Evolutionary conservation across 2,888 invertebrate genomes (phyloP), one percentile per base, ranked within the genome.

Genomic region (Tetragonula carbonaria): DNA sequence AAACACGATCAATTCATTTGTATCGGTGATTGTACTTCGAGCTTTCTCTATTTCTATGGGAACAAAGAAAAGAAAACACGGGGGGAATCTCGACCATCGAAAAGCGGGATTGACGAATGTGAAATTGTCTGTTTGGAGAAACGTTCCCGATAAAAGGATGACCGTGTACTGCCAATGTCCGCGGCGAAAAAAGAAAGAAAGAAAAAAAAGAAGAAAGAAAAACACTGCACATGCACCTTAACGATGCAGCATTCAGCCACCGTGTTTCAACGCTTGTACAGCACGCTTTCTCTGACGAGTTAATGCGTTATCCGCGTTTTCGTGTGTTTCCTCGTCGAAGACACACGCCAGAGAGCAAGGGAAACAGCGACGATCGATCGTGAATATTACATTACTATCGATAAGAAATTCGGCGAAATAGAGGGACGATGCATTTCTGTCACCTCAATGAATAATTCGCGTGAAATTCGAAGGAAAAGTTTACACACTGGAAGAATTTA

Each of bases 241-340:
- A 82, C 80, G 79, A 82, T 51, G n/a, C 80, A 50, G 78, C 45
- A 76, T 85, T 87, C 73, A 66, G 70, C 38, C 66, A n/a, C 14
- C 45, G 71, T 4, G 23, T 79, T 82, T 78, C 83, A 84, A 51
- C 82, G 45, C 8, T 70, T 59, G 21, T 62, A 76, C 77, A 65
- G 85, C 80, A 81, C 86, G 88, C 88, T 88, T 87, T 88, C 88
- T 82, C 86, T 70, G 74, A 57, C 79, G 71, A 67, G 28, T 84
- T 85, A 80, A 88, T 80, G 70, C 68, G 82, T 63, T 63, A 82
- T 70, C 78, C 73, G 57, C 68, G 55, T 86, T 84, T 80, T 75
- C 57, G 67, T 74, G 38, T 70, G 76, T 79, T 75, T 75, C 68
- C 74, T 59, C 68, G 75, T 68, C 74, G 71, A 65, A 62, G n/a